Percentiles rank a stretch among this genome's conserved stretches.
Conservation (phyloP, 2,113 vertebrate genomes). For the Phyllopteryx taeniolatus region DNA sequence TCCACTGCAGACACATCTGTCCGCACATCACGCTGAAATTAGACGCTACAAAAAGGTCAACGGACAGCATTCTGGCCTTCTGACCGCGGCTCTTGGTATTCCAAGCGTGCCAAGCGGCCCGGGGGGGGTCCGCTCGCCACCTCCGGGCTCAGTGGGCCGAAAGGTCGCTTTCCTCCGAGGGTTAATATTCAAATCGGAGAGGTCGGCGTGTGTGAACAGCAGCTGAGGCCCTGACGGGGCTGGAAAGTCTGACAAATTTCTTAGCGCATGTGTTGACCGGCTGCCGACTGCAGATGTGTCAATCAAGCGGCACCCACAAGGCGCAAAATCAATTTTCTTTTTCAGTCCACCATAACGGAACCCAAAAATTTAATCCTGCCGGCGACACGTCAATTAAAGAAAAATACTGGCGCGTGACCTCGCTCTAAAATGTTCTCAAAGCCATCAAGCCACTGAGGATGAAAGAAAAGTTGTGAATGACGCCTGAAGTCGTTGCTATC, state of each 20-base stretch:
- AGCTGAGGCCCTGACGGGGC: slow-evolving; percentile 6
- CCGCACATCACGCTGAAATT: slow-evolving; percentile 47
- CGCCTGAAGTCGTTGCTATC: not conserved
- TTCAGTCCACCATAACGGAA: slow-evolving; percentile 34
- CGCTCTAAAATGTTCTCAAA: not conserved
- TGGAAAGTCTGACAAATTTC: slow-evolving; percentile 6
- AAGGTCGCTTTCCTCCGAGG: slow-evolving; percentile 27
- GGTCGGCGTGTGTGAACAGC: slow-evolving; percentile 11
- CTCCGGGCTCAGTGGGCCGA: slow-evolving; percentile 25
- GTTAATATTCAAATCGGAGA: slow-evolving; percentile 31
- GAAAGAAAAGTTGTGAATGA: not conserved
- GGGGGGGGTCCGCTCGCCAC: slow-evolving; percentile 29
- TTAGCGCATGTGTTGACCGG: not conserved
- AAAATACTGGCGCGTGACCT: slow-evolving; percentile 11
- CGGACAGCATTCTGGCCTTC: slow-evolving; percentile 52
- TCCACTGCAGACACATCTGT: slow-evolving; percentile 47
- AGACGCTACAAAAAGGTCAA: slow-evolving; percentile 68
- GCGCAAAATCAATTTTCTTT: slow-evolving; percentile 69
- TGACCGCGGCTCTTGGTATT: slow-evolving; percentile 36
- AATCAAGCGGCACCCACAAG: slow-evolving; percentile 21
- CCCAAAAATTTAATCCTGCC: slow-evolving; percentile 59
- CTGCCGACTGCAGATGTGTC: slow-evolving; percentile 3
- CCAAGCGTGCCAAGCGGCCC: slow-evolving; percentile 38
- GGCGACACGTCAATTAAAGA: slow-evolving; percentile 66
- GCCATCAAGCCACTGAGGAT: not conserved